Base-by-base conservation (phyloP, 2,797 vertebrate genomes). In the Merluccius polli region DNA sequence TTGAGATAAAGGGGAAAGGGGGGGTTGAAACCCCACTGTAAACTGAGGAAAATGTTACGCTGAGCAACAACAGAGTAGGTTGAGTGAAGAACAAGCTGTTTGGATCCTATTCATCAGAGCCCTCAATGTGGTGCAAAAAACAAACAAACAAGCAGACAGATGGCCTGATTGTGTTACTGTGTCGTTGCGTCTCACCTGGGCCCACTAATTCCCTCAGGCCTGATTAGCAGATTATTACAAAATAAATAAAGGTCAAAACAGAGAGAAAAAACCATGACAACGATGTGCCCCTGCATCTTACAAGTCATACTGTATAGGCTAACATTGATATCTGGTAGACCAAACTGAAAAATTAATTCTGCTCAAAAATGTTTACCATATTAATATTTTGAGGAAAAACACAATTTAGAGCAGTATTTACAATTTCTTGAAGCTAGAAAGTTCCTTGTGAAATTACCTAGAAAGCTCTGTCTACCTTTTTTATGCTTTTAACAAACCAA, bases 101-200 rank as follows among this genome's bases (percentile, higher is more conserved):
- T 68, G 41, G 67, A 38, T 32, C 18, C 7, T 29, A 44, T 84
- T 78, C 76, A 87, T 83, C 76, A 80, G 71, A 81, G 77, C 36
- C 68, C 30, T 75, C 73, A 80, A 84, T 80, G 78, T 79, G 75
- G 8, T 68, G 77, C 74, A 81, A 73, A 3, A 63, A 63, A n/a
- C 5, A 21, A 5, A 81, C 80, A 82, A n/a, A 83, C 71, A 79
- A 79, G 75, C 74, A 78, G 68, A 81, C 89, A 90, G 89, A 90
- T 88, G 87, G 82, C 12, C 27, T 82, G 83, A 85, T 87, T 86
- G 79, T 87, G 75, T 78, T 84, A 16, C 69, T 81, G 70, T 27
- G 0, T 69, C 0, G 38, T 44, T 83, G 80, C 59, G 72, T 82
- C 78, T 86, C 84, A 87, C 86, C 87, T 87, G 77, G 75, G 78